Conservation (phyloP, 2,113 vertebrate genomes). For the Pygoscelis adeliae region DNA sequence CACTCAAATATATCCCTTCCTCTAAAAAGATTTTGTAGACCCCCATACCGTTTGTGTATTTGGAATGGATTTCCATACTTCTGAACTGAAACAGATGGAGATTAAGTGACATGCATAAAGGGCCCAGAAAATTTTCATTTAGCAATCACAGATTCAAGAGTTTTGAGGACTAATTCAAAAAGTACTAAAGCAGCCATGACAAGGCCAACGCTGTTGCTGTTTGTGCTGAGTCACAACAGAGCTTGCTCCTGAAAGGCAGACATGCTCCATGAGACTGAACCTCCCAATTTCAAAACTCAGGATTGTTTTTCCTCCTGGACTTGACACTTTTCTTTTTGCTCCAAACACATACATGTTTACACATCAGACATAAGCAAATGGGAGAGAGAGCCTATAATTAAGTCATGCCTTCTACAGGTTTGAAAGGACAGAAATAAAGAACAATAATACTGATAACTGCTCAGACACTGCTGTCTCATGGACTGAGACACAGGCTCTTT, state of each 20-base stretch:
- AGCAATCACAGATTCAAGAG: neutral
- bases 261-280: neutral
- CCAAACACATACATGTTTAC: neutral
- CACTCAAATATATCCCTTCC: neutral
- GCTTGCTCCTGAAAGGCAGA: neutral
- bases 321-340: neutral
- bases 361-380: neutral
- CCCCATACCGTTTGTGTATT: neutral
- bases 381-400: neutral
- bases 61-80: constrained; percentile 5
- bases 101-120: neutral
- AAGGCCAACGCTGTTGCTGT: neutral
- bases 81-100: neutral
- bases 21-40: neutral
- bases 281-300: neutral
- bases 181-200: neutral
- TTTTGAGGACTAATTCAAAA: neutral
- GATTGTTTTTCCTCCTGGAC: neutral
- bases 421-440: neutral
- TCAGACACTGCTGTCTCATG: neutral
- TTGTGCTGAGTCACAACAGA: neutral
- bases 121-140: neutral
- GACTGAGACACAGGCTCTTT: neutral
- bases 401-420: neutral
- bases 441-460: neutral